phyloP scores from a whole-genome alignment of 2,797 vertebrate species.

The Pagetopsis macropterus region DNA sequence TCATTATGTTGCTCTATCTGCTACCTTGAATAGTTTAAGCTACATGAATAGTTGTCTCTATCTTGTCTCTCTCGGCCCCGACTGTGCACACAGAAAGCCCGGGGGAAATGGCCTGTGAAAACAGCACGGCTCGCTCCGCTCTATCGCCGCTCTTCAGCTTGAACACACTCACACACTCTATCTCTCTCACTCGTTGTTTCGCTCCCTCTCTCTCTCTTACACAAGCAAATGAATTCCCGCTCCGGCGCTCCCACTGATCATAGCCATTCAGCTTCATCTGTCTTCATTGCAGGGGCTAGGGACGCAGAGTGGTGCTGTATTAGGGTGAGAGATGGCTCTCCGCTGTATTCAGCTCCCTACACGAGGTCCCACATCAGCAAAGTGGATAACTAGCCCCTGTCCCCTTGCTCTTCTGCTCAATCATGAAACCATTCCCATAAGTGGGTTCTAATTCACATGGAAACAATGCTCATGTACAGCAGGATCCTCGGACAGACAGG shows the following conservation, averaged over 20 bases:
- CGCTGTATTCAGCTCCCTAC: conserved; percentile 46
- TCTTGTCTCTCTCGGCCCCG: conserved; percentile 25
- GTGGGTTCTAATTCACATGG: conserved; percentile 42
- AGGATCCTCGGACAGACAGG: background rate
- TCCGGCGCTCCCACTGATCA: conserved; percentile 54
- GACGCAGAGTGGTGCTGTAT: conserved; percentile 55
- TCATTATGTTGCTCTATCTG: conserved; percentile 14
- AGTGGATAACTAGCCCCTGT: conserved; percentile 60
- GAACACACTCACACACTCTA: conserved; percentile 8
- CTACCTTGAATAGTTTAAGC: conserved; percentile 34
- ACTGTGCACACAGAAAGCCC: conserved; percentile 52
- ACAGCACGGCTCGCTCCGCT: conserved; percentile 39
- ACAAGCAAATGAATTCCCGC: conserved; percentile 59
- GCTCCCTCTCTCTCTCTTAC: conserved; percentile 20
- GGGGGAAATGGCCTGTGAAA: conserved; percentile 70
- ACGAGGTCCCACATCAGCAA: conserved; percentile 57
- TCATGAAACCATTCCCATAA: conserved; percentile 52
- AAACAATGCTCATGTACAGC: background rate
- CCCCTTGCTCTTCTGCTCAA: conserved; percentile 39
- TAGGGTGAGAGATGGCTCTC: conserved; percentile 63
- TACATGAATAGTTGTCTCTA: conserved; percentile 14
- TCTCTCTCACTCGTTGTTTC: background rate
- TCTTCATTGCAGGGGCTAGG: conserved; percentile 63
- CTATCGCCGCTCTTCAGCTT: conserved; percentile 60
- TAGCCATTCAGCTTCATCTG: conserved; percentile 50